A percentile compares a stretch with the other conserved stretches of the same genome.
Evolutionary conservation across 2,113 vertebrate species (phyloP).

Genomic region (Misgurnus anguillicaudatus): DNA sequence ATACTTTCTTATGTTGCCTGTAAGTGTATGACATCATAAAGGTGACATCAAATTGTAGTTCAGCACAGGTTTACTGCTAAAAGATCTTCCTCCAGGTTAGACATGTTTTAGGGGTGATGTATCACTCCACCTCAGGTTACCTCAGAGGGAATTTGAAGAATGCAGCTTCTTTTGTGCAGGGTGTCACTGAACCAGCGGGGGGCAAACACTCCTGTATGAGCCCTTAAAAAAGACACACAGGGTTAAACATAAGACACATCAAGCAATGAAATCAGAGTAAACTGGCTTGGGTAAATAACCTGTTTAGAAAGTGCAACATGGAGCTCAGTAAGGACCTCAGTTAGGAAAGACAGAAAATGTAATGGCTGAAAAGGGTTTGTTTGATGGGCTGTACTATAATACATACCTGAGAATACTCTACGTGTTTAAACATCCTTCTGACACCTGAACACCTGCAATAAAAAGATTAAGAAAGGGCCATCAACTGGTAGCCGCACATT

Average conservation of each 20-base stretch:
- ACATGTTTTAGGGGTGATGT: not conserved
- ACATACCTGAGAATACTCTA: too few relatives aligned
- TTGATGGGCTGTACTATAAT: too few relatives aligned
- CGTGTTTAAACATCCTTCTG: too few relatives aligned
- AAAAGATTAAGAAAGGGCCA: too few relatives aligned
- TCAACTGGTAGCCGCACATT: too few relatives aligned
- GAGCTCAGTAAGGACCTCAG: too few relatives aligned
- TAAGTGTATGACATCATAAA: not conserved
- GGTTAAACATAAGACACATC: not conserved
- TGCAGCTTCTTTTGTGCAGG: conserved; percentile 18
- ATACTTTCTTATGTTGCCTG: too few relatives aligned
- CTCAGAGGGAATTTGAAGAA: conserved; percentile 39
- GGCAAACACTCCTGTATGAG: not conserved
- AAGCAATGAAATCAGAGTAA: not conserved
- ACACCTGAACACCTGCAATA: too few relatives aligned
- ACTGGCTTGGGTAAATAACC: not conserved
- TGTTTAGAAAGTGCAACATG: too few relatives aligned
- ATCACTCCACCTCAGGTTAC: conserved; percentile 3
- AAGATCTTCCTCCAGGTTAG: not conserved
- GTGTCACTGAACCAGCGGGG: conserved; percentile 12
- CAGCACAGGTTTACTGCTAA: not conserved
- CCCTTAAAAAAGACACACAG: not conserved
- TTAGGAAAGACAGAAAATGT: too few relatives aligned
- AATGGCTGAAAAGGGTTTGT: too few relatives aligned
- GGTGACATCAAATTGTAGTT: not conserved